These are phyloP conservation scores for Lacerta agilis DNA, from an alignment of 2,797 vertebrate species.

Conservation along the genomic window DNA sequence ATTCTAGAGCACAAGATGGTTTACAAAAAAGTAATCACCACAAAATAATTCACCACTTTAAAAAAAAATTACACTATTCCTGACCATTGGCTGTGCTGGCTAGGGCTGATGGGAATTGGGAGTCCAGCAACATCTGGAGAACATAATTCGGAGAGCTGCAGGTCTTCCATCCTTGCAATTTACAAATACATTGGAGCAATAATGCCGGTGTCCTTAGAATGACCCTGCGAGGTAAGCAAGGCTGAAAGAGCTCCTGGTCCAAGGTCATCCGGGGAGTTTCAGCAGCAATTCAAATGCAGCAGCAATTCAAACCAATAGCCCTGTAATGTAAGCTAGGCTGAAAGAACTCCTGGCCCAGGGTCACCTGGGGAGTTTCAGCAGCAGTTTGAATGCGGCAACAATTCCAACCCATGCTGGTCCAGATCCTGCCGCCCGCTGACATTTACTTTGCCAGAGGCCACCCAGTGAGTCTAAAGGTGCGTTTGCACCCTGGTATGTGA, in stretches of 20 bases:
- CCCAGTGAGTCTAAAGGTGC: conserved; percentile 13
- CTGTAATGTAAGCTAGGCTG: background rate
- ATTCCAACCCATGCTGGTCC: background rate
- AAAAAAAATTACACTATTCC: too few relatives aligned
- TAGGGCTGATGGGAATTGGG: too few relatives aligned
- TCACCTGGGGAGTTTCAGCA: background rate
- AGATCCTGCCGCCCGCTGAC: background rate
- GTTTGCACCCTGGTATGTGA: background rate
- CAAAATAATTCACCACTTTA: too few relatives aligned
- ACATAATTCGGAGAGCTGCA: too few relatives aligned
- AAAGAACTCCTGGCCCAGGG: too few relatives aligned
- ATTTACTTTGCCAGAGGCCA: background rate
- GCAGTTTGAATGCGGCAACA: background rate
- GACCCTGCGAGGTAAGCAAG: background rate
- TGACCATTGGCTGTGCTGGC: background rate
- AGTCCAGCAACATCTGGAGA: background rate
- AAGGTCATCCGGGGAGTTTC: background rate
- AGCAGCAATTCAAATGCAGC: background rate
- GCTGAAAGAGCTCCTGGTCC: too few relatives aligned
- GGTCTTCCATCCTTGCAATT: background rate
- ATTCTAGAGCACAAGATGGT: rapidly evolving
- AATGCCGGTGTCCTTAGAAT: background rate
- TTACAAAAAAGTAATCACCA: too few relatives aligned
- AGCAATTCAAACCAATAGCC: background rate
- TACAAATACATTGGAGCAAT: background rate